These are phyloP conservation scores for Betta splendens DNA, from an alignment of 2,797 vertebrate genomes.

Conservation along the genomic window DNA sequence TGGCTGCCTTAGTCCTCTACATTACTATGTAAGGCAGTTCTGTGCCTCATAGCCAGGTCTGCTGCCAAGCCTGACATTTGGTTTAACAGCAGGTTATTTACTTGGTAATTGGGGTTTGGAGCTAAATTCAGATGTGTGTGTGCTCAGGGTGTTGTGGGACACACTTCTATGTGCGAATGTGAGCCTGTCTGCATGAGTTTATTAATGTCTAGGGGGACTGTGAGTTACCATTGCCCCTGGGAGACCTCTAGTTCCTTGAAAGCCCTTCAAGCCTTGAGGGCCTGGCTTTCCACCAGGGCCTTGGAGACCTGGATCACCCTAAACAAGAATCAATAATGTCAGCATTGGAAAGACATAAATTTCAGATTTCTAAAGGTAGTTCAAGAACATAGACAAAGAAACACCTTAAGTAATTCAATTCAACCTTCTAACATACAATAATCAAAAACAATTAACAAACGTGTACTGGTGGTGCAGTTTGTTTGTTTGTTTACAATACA, in stretches of 20 bases:
- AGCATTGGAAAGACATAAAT: no score
- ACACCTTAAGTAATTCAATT: neutral
- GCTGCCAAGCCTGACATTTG: slow-evolving; percentile 66
- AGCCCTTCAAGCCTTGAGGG: slow-evolving; percentile 92
- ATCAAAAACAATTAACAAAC: neutral
- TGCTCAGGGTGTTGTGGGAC: slow-evolving; percentile 27
- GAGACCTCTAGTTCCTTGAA: slow-evolving; percentile 94
- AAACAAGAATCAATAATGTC: slow-evolving; percentile 22
- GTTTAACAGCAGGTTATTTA: slow-evolving; percentile 72
- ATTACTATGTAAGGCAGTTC: slow-evolving; percentile 16
- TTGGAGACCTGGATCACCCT: slow-evolving; percentile 95
- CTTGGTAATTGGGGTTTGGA: slow-evolving; percentile 61
- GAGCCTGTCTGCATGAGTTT: slow-evolving; percentile 16
- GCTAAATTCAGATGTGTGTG: slow-evolving; percentile 36
- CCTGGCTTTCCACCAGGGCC: slow-evolving; percentile 91
- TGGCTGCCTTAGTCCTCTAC: slow-evolving; percentile 20
- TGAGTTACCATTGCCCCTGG: slow-evolving; percentile 89
- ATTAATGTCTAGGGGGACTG: slow-evolving; percentile 30
- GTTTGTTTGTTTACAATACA: neutral
- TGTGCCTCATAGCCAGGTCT: slow-evolving; percentile 28
- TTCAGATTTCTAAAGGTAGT: neutral
- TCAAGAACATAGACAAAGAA: neutral
- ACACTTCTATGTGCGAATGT: slow-evolving; percentile 16
- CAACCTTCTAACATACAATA: neutral
- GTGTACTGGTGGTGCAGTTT: neutral